A percentile compares a stretch with the other conserved stretches of the same genome.
These are phyloP conservation scores for Cyanoramphus novaezelandiae DNA, from an alignment of 2,113 vertebrate species.

Conservation along the genomic window DNA sequence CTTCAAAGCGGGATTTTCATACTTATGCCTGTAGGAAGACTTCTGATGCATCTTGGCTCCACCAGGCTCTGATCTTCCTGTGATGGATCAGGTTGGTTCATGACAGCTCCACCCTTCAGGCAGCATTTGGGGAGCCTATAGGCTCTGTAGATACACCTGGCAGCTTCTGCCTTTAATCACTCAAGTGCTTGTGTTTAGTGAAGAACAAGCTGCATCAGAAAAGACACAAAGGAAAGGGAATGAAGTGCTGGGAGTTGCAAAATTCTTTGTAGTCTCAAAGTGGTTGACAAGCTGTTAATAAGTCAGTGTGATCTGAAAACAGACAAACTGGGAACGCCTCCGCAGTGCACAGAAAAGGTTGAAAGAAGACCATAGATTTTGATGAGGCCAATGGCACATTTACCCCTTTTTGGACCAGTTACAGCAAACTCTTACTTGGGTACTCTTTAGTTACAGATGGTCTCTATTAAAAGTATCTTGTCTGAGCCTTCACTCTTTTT, in stretches of 20 bases:
- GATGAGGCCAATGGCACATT: background rate
- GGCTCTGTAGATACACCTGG: background rate
- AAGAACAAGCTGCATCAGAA: background rate
- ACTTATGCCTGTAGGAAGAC: background rate
- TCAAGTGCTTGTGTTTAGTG: background rate
- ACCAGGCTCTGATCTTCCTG: background rate
- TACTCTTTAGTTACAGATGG: background rate
- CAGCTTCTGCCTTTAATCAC: background rate
- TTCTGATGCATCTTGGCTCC: background rate
- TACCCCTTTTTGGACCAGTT: background rate
- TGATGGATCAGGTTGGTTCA: accelerated
- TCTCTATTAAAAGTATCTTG: background rate
- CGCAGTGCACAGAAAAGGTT: background rate
- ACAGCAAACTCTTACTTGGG: background rate
- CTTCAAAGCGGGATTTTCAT: background rate
- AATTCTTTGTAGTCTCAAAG: background rate
- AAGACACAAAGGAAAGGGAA: background rate
- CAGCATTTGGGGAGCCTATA: background rate
- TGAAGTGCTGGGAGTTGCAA: background rate
- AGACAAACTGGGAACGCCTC: background rate
- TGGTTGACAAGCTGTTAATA: background rate
- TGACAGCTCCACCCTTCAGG: background rate
- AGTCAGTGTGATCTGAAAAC: background rate
- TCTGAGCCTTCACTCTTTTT: background rate
- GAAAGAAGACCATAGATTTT: background rate